These are phyloP conservation scores for Otolemur garnettii DNA, from an alignment of 2,113 vertebrate genomes.

Conservation along the genomic window DNA sequence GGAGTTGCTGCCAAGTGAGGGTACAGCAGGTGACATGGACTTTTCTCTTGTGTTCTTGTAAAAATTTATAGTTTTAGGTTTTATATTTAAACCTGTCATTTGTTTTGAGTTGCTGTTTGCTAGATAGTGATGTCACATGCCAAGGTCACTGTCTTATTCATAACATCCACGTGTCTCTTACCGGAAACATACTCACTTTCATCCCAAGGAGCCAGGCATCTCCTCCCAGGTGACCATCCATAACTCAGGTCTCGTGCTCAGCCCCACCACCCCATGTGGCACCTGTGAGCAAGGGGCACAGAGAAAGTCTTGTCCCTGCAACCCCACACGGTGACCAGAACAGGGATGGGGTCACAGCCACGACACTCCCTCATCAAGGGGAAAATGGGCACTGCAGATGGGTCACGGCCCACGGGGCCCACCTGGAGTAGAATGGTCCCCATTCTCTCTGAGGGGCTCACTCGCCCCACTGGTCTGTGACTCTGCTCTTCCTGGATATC, in stretches of 20 bases:
- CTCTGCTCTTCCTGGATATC: not conserved
- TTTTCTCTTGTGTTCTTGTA: not conserved
- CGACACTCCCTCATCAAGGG: not conserved
- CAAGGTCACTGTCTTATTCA: not conserved
- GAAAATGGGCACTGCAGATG: too few species aligned
- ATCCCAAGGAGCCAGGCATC: not conserved
- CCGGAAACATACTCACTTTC: not conserved
- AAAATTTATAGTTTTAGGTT: not conserved
- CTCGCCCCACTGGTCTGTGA: not conserved
- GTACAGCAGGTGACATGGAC: not conserved
- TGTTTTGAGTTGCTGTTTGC: not conserved
- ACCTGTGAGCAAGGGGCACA: not conserved
- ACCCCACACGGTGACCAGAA: not conserved
- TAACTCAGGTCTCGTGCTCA: too few species aligned
- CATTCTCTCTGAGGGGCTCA: fast-evolving
- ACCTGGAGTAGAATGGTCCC: not conserved
- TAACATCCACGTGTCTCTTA: too few species aligned
- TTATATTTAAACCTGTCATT: not conserved
- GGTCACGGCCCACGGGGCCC: too few species aligned
- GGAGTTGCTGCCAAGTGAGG: too few species aligned
- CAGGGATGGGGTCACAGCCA: not conserved
- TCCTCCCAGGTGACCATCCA: not conserved
- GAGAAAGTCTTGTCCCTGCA: not conserved
- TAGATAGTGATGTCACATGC: too few species aligned
- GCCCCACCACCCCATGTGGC: not conserved